Conservation (phyloP, 2,113 vertebrate species). For the Tupaia chinensis region DNA sequence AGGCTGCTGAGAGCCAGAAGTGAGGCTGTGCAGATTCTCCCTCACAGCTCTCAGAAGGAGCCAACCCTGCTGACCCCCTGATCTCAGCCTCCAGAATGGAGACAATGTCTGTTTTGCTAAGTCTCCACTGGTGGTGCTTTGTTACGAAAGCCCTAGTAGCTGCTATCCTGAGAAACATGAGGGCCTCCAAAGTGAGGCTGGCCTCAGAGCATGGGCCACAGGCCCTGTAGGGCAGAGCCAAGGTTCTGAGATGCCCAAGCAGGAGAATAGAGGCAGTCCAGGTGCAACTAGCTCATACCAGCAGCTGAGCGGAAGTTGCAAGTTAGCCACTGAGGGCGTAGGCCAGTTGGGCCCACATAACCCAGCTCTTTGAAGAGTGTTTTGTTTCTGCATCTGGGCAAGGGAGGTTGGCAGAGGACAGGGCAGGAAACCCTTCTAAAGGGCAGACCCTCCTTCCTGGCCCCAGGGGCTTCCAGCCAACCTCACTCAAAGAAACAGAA, state of each 20-base stretch:
- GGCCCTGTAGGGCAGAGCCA: not conserved
- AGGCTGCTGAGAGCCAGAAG: not conserved
- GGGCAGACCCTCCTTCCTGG: not conserved
- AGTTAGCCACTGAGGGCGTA: not conserved
- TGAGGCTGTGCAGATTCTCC: not conserved
- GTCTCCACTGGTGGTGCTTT: not conserved
- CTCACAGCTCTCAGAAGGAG: not conserved
- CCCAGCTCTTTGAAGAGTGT: not conserved
- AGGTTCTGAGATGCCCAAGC: not conserved
- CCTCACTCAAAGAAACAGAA: not conserved
- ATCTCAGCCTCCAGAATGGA: not conserved
- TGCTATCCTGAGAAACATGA: not conserved
- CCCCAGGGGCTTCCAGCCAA: not conserved
- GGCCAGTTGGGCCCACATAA: not conserved
- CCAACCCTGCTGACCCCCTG: not conserved
- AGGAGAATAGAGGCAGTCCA: not conserved
- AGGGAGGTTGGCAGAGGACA: not conserved
- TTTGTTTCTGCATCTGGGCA: constrained; percentile 2
- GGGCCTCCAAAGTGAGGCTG: not conserved
- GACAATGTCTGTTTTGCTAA: not conserved
- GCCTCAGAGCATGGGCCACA: not conserved
- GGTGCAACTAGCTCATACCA: not conserved
- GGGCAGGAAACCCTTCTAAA: not conserved
- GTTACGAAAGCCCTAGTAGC: not conserved
- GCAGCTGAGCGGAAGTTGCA: not conserved